Conservation (phyloP, 2,113 vertebrate genomes). For the Neolamprologus falcicula region DNA sequence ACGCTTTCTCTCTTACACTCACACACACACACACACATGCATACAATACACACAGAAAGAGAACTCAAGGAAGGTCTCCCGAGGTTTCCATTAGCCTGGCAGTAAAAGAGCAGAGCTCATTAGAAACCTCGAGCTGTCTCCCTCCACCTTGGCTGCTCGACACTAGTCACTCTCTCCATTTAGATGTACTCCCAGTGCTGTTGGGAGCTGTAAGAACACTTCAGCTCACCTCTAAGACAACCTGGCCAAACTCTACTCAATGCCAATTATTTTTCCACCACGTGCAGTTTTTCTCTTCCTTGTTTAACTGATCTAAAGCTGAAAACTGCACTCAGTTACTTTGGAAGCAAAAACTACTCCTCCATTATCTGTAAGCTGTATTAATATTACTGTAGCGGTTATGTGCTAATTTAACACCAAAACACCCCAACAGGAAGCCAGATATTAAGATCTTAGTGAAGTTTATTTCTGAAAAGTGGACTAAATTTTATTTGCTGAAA, state of each 20-base stretch:
- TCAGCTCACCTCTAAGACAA: slow-evolving; percentile 11
- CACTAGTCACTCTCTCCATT: slow-evolving; percentile 50
- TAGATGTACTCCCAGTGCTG: slow-evolving; percentile 25
- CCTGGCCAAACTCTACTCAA: slow-evolving; percentile 5
- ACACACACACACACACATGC: not conserved
- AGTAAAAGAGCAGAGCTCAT: slow-evolving; percentile 73
- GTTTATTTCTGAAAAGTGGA: not conserved
- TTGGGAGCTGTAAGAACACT: slow-evolving; percentile 25
- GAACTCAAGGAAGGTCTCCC: slow-evolving; percentile 33
- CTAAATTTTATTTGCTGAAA: not conserved
- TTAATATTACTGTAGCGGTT: not conserved
- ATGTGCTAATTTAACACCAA: not conserved
- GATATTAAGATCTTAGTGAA: not conserved
- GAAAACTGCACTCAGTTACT: not conserved
- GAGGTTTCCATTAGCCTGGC: slow-evolving; percentile 69
- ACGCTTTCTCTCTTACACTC: not conserved
- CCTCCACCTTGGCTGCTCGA: slow-evolving; percentile 11
- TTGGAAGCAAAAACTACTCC: not conserved
- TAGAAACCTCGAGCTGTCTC: slow-evolving; percentile 59
- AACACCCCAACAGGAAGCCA: not conserved
- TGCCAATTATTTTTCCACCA: slow-evolving; percentile 26
- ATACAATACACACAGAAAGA: not conserved
- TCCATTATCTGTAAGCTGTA: not conserved
- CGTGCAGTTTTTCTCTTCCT: not conserved
- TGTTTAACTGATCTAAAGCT: not conserved